These are phyloP conservation scores for Zelostemma sp. DNA, from an alignment of 1,140 invertebrate genomes.

Conservation along the genomic window DNA sequence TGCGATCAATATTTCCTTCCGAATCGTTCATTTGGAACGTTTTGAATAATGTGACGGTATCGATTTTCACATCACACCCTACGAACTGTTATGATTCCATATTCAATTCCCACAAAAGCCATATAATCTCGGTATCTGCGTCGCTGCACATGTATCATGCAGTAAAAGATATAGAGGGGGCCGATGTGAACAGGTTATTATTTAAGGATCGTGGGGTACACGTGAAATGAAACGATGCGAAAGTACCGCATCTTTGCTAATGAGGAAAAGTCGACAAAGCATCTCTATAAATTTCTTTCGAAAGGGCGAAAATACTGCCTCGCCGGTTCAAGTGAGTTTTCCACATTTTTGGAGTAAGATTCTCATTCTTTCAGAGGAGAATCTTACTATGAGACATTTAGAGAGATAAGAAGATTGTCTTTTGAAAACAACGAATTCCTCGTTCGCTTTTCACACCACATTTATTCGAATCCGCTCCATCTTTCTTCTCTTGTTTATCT, in stretches of 20 bases:
- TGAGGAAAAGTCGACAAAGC: no score
- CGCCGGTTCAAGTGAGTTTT: no score
- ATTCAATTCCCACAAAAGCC: constrained; percentile 38
- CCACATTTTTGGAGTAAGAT: no score
- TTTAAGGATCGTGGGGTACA: constrained; percentile 15
- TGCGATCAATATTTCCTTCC: constrained; percentile 1
- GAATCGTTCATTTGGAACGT: constrained; percentile 30
- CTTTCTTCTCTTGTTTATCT: constrained; percentile 36
- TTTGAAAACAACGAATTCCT: no score
- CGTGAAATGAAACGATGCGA: constrained; percentile 22
- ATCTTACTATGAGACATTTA: no score
- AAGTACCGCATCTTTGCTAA: constrained; percentile 18
- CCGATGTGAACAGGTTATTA: constrained; percentile 17
- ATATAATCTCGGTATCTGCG: constrained; percentile 24
- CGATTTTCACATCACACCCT: constrained; percentile 21
- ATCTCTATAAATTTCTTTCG: constrained; percentile 7
- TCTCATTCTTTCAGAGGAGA: no score
- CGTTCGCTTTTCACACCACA: constrained; percentile 11
- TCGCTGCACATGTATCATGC: constrained; percentile 11
- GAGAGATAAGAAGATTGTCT: no score
- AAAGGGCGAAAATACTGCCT: no score
- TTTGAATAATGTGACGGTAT: constrained; percentile 42
- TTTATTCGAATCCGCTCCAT: constrained; percentile 30
- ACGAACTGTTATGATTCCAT: constrained; percentile 21
- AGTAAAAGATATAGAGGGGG: constrained; percentile 14